Base-by-base conservation (phyloP, 2,113 vertebrate genomes). In the Sigmodon hispidus region DNA sequence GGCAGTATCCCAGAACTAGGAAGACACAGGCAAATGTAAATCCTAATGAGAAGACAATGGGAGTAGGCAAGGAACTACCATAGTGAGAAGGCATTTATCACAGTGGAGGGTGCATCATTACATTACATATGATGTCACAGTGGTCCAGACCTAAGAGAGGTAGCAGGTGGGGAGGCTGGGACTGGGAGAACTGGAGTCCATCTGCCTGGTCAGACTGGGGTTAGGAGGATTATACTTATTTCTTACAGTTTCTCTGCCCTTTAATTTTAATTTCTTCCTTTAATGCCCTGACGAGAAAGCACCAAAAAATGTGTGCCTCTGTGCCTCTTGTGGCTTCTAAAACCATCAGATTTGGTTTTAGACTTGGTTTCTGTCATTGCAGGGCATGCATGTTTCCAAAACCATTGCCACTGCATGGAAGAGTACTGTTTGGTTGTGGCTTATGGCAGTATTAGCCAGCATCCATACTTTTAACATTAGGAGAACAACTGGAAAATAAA, bases 381-480 rank as follows among this genome's bases (percentile, higher is more conserved):
- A 5, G 48, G 31, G 7, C 36, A 55, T 43, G 69, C 11, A 17
- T 80, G 1, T 85, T 87, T 97, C 59, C 93, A 59, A 94, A 95
- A 69, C 40, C 67, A 21, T 57, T 86, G 67, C 63, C 77, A 0
- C 22, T 80, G 79, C 52, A 69, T 40, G 36, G 76, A n/a, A 55
- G 94, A 92, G 48, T 91, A 29, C 73, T 36, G 85, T 87, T 93
- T 50, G 43, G 70, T 57, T 94, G 91, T 57, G 87, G 86, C 72
- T 93, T 94, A 63, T 73, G 69, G 87, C 24, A 43, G 81, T 87
- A 85, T 87, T 26, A 77, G 48, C 48, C 43, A 45, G 63, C 61
- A 26, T 40, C 92, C 59, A 21, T 90, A 70, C 72, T 95, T 94
- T 94, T 94, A 83, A 92, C 94, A 63, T 73, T 45, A 88, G 85